Percentiles rank a stretch among this genome's conserved stretches.
Conservation (phyloP, 1,140 invertebrate genomes). For the Drosophila kepulauana region DNA sequence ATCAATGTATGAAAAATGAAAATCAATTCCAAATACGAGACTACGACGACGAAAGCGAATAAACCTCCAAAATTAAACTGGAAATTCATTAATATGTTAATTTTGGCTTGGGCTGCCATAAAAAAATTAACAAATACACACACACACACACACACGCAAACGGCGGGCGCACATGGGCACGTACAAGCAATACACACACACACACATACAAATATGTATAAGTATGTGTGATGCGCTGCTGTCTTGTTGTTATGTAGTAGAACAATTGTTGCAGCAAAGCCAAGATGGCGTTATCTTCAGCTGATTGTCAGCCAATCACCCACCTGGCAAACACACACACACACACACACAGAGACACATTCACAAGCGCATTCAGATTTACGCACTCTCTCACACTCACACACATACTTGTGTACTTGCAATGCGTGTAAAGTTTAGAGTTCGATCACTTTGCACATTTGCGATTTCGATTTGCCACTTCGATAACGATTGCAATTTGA, state of each 20-base stretch:
- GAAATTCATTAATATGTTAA: slow-evolving; percentile 83
- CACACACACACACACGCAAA: slow-evolving; percentile 14
- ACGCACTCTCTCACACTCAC: background rate
- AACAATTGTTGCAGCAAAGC: slow-evolving; percentile 28
- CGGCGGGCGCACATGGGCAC: slow-evolving; percentile 44
- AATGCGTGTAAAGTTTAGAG: slow-evolving; percentile 4
- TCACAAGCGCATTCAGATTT: background rate
- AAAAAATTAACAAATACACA: slow-evolving; percentile 38
- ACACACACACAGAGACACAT: slow-evolving; percentile 11
- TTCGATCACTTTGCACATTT: slow-evolving; percentile 26
- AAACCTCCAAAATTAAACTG: slow-evolving; percentile 60
- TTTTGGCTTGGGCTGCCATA: slow-evolving; percentile 57
- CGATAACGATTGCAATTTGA: slow-evolving; percentile 19
- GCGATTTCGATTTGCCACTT: slow-evolving; percentile 17
- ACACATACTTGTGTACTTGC: background rate
- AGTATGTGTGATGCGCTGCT: background rate
- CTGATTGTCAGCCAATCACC: slow-evolving; percentile 23
- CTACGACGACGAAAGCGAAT: slow-evolving; percentile 33
- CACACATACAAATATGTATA: background rate
- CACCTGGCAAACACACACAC: background rate
- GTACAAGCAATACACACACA: slow-evolving; percentile 21
- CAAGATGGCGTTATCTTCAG: slow-evolving; percentile 42
- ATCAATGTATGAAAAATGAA: slow-evolving; percentile 39
- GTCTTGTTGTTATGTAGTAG: slow-evolving; percentile 12
- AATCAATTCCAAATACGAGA: slow-evolving; percentile 51